Conservation (phyloP, 2,113 vertebrate species). For the Erinaceus europaeus region DNA sequence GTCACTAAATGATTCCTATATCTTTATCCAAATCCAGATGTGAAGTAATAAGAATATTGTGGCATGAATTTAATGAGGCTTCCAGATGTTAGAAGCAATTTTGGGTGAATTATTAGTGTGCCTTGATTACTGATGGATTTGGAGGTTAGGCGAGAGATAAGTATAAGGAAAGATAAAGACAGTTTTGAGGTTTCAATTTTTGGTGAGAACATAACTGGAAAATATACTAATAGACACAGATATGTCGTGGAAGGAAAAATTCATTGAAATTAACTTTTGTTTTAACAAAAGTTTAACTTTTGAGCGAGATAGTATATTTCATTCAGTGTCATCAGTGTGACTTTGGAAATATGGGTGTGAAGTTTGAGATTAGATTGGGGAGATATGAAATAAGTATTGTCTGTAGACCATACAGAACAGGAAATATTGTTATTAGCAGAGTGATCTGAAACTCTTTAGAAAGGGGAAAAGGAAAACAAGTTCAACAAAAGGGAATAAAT, state of each 20-base stretch:
- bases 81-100: conserved; percentile 15
- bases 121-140: conserved; percentile 15
- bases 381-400: not conserved
- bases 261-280: not conserved
- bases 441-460: not conserved
- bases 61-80: not conserved
- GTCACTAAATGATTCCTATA: not conserved
- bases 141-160: not conserved
- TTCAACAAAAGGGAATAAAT: too few species aligned
- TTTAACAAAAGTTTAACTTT: not conserved
- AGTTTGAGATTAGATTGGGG: not conserved
- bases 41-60: not conserved
- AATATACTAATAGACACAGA: not conserved
- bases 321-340: not conserved
- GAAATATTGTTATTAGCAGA: not conserved
- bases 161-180: not conserved
- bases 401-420: not conserved
- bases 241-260: not conserved
- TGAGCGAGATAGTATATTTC: not conserved
- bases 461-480: too few species aligned
- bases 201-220: not conserved
- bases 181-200: not conserved
- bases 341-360: not conserved
- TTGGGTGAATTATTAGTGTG: conserved; percentile 27
- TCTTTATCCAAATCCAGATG: conserved; percentile 26